Evolutionary conservation across 1,140 invertebrate genomes (phyloP), one percentile per base, ranked within the genome.

Genomic region (Laodelphax striatellus): DNA sequence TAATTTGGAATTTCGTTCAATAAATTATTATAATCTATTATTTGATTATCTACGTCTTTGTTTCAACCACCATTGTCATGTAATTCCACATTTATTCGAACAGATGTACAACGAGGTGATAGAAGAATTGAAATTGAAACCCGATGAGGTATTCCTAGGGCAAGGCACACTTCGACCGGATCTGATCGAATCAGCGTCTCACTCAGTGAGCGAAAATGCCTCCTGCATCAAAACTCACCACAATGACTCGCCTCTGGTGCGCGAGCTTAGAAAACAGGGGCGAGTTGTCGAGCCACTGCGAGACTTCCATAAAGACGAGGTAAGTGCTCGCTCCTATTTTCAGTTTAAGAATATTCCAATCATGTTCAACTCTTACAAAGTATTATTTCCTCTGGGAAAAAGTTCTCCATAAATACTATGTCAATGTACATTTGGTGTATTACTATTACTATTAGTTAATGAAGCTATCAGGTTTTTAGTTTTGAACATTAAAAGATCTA

Each of bases 241-340:
- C 78, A 99, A 99, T 74, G 97, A 99, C 73, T 97, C 92, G 38
- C 92, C 93, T 69, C 79, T 98, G 19, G 93, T 99, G n/a, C 77
- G 94, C 64, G 80, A 88, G 70, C 77, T 99, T 53, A 78, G 97
- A 61, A 80, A 82, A 64, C 76, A 89, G 67, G 94, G 91, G 13
- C 79, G 90, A 60, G 94, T 99, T 14, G 87, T 99, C 19, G 97
- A 99, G 76, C 97, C 97, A n/a, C 78, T 99, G 13, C 91, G 88
- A 76, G 97, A 99, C 77, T 99, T 99, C 72, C 97, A 99, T 71
- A 99, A 99, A 78, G 97, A 99, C 74, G 97, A 99, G 80, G 97
- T 98, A 55, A 59, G 63, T 34, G 24, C 2, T 6, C n/a, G 52
- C 42, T 16, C 55, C n/a, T n/a, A n/a, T n/a, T n/a, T n/a, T n/a